Percentiles rank a stretch among this genome's conserved stretches.
Conservation (phyloP, 2,888 invertebrate species). For the Spicauda simplicius region DNA sequence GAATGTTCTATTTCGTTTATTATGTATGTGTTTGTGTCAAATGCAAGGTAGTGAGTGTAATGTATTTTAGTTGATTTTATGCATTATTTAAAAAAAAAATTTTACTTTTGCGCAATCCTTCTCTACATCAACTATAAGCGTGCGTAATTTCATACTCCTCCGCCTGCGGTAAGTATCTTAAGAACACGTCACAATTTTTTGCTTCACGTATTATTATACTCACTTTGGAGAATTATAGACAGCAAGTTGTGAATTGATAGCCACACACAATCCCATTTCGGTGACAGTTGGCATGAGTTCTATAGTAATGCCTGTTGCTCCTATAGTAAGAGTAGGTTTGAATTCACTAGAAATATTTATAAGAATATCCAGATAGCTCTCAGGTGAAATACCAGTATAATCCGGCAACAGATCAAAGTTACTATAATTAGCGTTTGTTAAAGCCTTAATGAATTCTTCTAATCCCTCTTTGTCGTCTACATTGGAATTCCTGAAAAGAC, state of each 20-base stretch:
- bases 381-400: conserved; percentile 82
- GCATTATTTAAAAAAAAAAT: too few relatives aligned
- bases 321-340: conserved; percentile 80
- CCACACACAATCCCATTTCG: conserved; percentile 89
- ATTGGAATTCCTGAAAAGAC: conserved; percentile 54
- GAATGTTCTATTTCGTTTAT: too few relatives aligned
- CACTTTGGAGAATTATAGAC: conserved; percentile 84
- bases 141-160: too few relatives aligned
- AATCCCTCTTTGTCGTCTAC: conserved; percentile 80
- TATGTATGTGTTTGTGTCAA: too few relatives aligned
- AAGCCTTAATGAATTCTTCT: conserved; percentile 80
- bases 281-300: conserved; percentile 86
- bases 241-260: conserved; percentile 87
- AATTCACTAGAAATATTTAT: conserved; percentile 79
- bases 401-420: conserved; percentile 84
- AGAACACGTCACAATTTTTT: too few relatives aligned
- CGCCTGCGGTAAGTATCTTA: too few relatives aligned
- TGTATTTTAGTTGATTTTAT: too few relatives aligned
- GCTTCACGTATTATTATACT: too few relatives aligned
- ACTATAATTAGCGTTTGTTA: conserved; percentile 85
- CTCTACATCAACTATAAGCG: too few relatives aligned
- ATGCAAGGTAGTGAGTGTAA: too few relatives aligned
- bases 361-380: conserved; percentile 84
- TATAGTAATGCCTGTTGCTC: conserved; percentile 79
- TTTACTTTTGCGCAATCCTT: too few relatives aligned